Percentiles rank a stretch among this genome's conserved stretches.
Evolutionary conservation across 2,113 vertebrate species (phyloP).

Genomic region (Burhinus oedicnemus): DNA sequence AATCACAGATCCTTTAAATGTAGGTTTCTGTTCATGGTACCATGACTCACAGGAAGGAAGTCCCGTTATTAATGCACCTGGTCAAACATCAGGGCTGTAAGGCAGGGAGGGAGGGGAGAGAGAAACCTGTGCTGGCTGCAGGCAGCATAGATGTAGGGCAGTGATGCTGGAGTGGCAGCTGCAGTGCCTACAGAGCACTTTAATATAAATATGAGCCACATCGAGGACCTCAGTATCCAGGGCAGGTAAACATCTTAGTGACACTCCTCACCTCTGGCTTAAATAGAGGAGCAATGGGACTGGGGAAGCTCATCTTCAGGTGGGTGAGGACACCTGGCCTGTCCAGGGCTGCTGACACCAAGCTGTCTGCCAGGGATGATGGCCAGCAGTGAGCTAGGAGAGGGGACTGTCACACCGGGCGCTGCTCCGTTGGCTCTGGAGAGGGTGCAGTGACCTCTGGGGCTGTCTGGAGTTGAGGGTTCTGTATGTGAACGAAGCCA

Average conservation of each 20-base stretch:
- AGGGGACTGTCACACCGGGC: background rate
- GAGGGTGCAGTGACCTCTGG: background rate
- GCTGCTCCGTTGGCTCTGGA: background rate
- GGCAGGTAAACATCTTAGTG: background rate
- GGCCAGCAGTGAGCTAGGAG: background rate
- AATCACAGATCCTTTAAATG: background rate
- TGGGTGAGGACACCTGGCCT: background rate
- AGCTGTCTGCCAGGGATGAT: background rate
- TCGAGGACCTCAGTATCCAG: background rate
- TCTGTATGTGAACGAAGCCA: background rate
- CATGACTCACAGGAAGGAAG: background rate
- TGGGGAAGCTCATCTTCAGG: background rate
- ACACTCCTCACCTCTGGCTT: background rate
- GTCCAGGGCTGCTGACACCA: background rate
- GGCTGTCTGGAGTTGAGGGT: background rate
- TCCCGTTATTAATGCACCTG: background rate
- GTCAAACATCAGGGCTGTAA: background rate
- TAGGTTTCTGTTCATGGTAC: background rate
- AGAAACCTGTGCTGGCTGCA: background rate
- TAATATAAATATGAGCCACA: background rate
- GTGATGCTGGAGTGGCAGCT: background rate
- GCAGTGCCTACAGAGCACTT: background rate
- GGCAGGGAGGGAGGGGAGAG: background rate
- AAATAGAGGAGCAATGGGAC: background rate
- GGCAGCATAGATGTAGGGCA: background rate